Base-by-base conservation (phyloP, 2,888 invertebrate genomes). In the Venusia cambrica region DNA sequence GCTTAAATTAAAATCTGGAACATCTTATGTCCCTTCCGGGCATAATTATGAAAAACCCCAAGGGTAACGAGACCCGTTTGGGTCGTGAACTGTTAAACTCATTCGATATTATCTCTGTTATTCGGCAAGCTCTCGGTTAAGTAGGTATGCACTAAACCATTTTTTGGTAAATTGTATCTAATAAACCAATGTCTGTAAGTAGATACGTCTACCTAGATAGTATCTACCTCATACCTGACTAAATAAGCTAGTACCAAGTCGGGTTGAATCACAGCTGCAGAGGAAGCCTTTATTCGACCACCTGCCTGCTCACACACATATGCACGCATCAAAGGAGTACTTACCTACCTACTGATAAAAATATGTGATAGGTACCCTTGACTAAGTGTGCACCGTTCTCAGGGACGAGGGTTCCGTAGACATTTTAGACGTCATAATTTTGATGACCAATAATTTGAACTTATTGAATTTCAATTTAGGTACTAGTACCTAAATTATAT, bases 271-370 rank as follows among this genome's bases (percentile, higher is more conserved):
- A 26, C 34, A 22, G 39, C 34, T 39, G 39, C 30, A 20, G 21
- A 39, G 34, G 39, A 39, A 39, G 26, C 34, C 34, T 34, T 34
- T 30, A 25, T 25, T 6, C 2, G 18, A 18, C 20, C 39, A 39
- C 39, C 39, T 39, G 39, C 34, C 22, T 26, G 30, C 39, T 5
- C 29, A 39, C 39, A 39, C 39, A 30, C 3, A n/a, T n/a, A 15
- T 11, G 26, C 10, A 15, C 14, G 26, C 10, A 11, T 35, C 18
- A 30, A 39, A 34, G 9, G 30, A 39, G n/a, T 22, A 14, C 15
- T 15, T 29, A 2, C 15, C 7, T 14, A 4, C 3, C 0, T 31
- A 31, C 5, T 14, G 13, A 24, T 14, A 20, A 15, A 4, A 8
- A 24, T n/a, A 15, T 14, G 4, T 26, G 33, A 20, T 17, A 12